A percentile compares a stretch with the other conserved stretches of the same genome.
Evolutionary conservation across 2,113 vertebrate genomes (phyloP).

Genomic region (Rhinogobius similis): DNA sequence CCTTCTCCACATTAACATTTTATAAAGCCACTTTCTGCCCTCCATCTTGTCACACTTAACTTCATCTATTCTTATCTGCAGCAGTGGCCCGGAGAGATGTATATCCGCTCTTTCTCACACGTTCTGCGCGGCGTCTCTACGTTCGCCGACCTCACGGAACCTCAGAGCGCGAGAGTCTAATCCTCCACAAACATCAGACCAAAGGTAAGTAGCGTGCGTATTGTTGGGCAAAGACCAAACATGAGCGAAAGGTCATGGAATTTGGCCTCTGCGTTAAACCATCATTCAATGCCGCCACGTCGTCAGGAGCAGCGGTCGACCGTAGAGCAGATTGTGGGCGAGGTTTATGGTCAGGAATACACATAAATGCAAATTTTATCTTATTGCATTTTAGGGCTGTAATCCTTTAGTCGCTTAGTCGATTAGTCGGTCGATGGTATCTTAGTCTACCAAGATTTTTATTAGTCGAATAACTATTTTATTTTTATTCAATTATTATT

Average conservation of each 20-base stretch:
- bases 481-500: too few species aligned
- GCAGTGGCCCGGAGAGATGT: constrained; percentile 48
- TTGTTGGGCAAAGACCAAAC: background rate
- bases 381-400: too few species aligned
- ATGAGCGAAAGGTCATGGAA: background rate
- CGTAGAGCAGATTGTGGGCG: background rate
- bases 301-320: too few species aligned
- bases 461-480: too few species aligned
- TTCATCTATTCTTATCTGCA: constrained; percentile 46
- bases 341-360: background rate
- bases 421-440: too few species aligned
- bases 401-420: too few species aligned
- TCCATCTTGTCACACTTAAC: constrained; percentile 61
- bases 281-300: too few species aligned
- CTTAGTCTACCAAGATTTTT: too few species aligned
- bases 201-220: background rate
- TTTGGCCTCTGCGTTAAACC: too few species aligned
- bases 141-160: constrained; percentile 24
- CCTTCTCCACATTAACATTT: constrained; percentile 60
- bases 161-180: background rate
- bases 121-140: constrained; percentile 21
- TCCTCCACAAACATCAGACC: background rate
- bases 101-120: constrained; percentile 41
- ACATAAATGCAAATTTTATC: too few species aligned
- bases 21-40: constrained; percentile 53